phyloP scores from a whole-genome alignment of 2,797 vertebrate species.

The Cichlasoma orientale region DNA sequence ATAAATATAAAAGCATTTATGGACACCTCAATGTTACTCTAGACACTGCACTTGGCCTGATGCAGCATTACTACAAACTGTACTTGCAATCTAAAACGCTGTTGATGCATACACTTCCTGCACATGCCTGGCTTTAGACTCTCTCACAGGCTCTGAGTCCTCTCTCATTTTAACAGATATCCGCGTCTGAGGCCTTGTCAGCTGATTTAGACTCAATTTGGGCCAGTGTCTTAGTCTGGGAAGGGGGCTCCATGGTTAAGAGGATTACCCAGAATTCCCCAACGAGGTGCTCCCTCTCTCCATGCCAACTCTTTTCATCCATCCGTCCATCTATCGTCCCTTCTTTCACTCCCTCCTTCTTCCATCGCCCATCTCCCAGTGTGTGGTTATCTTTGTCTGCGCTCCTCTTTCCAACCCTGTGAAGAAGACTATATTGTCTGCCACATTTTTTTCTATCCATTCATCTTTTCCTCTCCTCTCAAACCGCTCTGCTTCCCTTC shows the following conservation, averaged over 20 bases:
- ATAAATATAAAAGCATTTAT: background rate
- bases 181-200: conserved; percentile 62
- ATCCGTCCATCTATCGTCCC: conserved; percentile 58
- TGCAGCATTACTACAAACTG: background rate
- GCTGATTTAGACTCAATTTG: conserved; percentile 75
- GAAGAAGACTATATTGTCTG: conserved; percentile 63
- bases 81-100: conserved; percentile 17
- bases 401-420: conserved; percentile 55
- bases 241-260: conserved; percentile 76
- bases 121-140: conserved; percentile 13
- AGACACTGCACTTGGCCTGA: background rate
- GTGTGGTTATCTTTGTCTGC: conserved; percentile 68
- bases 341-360: conserved; percentile 51
- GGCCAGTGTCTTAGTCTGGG: conserved; percentile 71
- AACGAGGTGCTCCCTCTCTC: conserved; percentile 70
- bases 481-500: conserved; percentile 16
- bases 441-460: conserved; percentile 49
- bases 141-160: conserved; percentile 22
- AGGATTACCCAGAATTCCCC: conserved; percentile 81
- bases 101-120: conserved; percentile 12
- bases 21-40: background rate
- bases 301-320: conserved; percentile 75
- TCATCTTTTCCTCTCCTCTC: conserved; percentile 27
- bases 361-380: conserved; percentile 59
- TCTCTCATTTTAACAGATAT: conserved; percentile 45